These are phyloP conservation scores for Lepus americanus DNA, from an alignment of 2,113 vertebrate species.

Conservation along the genomic window DNA sequence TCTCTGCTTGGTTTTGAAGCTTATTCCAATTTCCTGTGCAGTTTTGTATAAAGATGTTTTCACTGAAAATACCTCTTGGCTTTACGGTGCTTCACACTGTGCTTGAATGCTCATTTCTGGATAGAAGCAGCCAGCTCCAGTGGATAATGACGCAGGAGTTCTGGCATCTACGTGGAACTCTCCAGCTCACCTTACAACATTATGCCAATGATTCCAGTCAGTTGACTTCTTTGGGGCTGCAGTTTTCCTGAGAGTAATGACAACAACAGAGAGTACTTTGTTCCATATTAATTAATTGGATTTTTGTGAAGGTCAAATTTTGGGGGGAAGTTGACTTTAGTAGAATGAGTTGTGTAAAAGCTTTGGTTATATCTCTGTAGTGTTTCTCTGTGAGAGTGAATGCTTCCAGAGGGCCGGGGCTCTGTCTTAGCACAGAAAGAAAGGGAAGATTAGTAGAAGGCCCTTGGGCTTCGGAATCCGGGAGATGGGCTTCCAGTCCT, in stretches of 20 bases:
- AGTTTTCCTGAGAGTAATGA: not conserved
- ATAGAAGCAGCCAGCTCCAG: not conserved
- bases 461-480: not conserved
- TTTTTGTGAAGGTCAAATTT: conserved; percentile 28
- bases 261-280: not conserved
- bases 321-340: not conserved
- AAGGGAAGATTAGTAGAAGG: not conserved
- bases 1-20: not conserved
- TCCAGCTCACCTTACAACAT: not conserved
- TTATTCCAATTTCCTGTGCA: not conserved
- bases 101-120: conserved; percentile 18
- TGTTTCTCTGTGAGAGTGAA: not conserved
- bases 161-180: not conserved
- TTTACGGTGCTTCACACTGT: not conserved
- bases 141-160: not conserved
- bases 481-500: not conserved
- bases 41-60: conserved; percentile 40
- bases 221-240: not conserved
- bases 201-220: not conserved
- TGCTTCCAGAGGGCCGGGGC: not conserved
- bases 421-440: not conserved
- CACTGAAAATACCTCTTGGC: not conserved
- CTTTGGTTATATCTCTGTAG: not conserved
- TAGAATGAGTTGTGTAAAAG: not conserved
- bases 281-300: not conserved